Base-by-base conservation (phyloP, 2,888 invertebrate species). In the Andricus quercusramuli region DNA sequence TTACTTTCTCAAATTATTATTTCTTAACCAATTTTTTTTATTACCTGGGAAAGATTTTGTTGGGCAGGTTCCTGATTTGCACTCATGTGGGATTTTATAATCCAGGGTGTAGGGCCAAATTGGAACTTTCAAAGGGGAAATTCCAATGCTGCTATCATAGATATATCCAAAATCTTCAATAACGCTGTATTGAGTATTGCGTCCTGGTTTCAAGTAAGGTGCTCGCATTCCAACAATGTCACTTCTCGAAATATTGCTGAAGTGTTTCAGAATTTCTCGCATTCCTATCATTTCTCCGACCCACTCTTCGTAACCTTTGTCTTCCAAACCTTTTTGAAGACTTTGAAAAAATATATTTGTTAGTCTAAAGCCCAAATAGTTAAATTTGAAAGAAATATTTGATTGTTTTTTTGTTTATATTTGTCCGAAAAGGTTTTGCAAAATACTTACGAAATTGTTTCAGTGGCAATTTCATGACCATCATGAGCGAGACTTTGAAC, bases 51-150 rank as follows among this genome's bases (percentile, higher is more conserved):
- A 98, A 3, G 96, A 96, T 93, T 96, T 97, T 1, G 96, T 96
- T 0, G 98, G 98, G 85, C 98, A 98, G n/a, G 97, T 97, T 80
- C 97, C 97, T 67, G 97, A 96, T 93, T 98, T 97, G 93, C 98
- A 98, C 93, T 98, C 98, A 91, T 98, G 98, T 2, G 98, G 96
- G 89, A 98, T 97, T 94, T 97, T 97, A 93, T 96, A 98, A 93
- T 98, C 98, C 66, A 99, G 94, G 0, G 98, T 98, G 93, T 98
- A 98, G 0, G 98, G 99, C 98, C 98, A 98, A 78, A 97, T 95
- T 17, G 98, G 98, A 25, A 96, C 94, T 78, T 95, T 94, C 15
- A 95, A 92, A 15, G 97, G 97, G 0, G 98, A 97, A 78, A 96
- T 97, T 80, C 97, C 97, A 88, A 98, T 95, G 3, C 98, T 98